Evolutionary conservation across 1,140 invertebrate genomes (phyloP), one percentile per base, ranked within the genome.

Genomic region (Melitaea cinxia): DNA sequence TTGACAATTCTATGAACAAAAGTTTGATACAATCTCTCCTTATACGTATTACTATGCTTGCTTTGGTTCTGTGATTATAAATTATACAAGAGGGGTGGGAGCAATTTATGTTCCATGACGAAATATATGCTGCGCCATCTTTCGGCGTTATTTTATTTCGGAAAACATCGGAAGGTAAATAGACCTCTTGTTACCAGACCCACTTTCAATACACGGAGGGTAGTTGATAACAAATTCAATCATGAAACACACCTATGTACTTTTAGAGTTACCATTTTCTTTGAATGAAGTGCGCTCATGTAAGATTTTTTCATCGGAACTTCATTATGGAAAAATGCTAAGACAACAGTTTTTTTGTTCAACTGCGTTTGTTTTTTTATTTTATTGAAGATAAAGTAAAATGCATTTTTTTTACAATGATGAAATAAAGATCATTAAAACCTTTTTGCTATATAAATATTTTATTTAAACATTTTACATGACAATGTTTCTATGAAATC

Each of bases 191-290:
- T 61, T 63, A 30, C 60, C 21, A 73, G 66, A 74, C 72, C 74
- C 74, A 62, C 69, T 73, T 73, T 74, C 72, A 61, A 77, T 64
- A 64, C 65, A 55, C 72, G 73, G 72, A 74, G 67, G 70, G 61
- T 63, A 70, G 65, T 72, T 75, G 77, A 81, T 81, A 81, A 81
- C 62, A 68, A 81, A 80, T 81, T 80, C 77, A 79, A 80, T 80
- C 75, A 80, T 55, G 66, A 21, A 47, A 47, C 42, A 19, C 19
- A 47, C 42, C 42, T 47, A 47, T 19, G 23, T 47, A 45, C 39
- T 45, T 28, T 47, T 47, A 47, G 42, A 47, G 42, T 47, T 23
- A 47, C 42, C 19, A 19, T 47, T 47, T 23, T 23, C 42, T 7
- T 47, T 47, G 42, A 45, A 45, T 45, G 15, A 19, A 45, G 37